Conservation (phyloP, 2,888 invertebrate species). For the Tupiocoris notatus region DNA sequence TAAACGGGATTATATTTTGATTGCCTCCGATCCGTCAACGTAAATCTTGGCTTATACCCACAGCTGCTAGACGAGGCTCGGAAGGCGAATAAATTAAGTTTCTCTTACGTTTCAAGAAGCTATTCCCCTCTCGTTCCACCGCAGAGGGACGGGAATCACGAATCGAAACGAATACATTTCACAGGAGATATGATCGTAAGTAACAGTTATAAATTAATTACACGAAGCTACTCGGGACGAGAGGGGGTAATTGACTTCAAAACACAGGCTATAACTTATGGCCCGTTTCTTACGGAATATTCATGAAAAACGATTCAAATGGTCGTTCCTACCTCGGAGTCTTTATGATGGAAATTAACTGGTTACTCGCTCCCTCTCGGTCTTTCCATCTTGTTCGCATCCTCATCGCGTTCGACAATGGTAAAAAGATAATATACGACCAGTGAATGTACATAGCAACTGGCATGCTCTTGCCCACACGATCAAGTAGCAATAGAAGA, state of each 20-base stretch:
- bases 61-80: background rate
- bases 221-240: background rate
- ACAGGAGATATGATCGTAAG: constrained; percentile 24
- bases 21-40: constrained; percentile 21
- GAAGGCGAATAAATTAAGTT: constrained; percentile 16
- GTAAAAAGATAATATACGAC: constrained; percentile 21
- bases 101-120: background rate
- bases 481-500: constrained; percentile 23
- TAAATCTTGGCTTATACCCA: constrained; percentile 9
- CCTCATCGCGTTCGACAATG: constrained; percentile 9
- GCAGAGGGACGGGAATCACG: constrained; percentile 13
- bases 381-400: background rate
- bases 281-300: constrained; percentile 39
- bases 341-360: constrained; percentile 38
- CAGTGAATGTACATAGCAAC: constrained; percentile 13
- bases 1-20: constrained; percentile 25
- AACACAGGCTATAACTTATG: constrained; percentile 39
- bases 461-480: background rate
- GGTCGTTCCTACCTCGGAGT: constrained; percentile 26
- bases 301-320: constrained; percentile 31
- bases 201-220: constrained; percentile 39
- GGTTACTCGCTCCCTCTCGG: constrained; percentile 1
- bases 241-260: constrained; percentile 37
- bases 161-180: constrained; percentile 27
- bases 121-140: background rate